Conservation (phyloP, 2,113 vertebrate species). For the Stercorarius parasiticus region DNA sequence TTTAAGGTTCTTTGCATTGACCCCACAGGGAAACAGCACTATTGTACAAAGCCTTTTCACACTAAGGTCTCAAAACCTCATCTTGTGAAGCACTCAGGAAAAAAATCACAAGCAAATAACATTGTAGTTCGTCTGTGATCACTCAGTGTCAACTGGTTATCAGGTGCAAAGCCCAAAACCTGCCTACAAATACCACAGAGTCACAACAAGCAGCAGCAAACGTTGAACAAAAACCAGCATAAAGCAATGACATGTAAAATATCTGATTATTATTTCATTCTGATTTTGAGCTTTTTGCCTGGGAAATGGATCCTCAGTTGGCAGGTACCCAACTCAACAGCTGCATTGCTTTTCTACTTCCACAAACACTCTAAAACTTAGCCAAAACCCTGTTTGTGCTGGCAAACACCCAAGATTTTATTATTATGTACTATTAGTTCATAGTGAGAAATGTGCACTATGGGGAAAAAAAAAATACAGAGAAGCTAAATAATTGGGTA, state of each 20-base stretch:
- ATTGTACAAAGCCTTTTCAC: background rate
- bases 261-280: slow-evolving; percentile 19
- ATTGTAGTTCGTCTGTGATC: background rate
- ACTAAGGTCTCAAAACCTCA: background rate
- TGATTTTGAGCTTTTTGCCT: slow-evolving; percentile 28
- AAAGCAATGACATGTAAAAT: background rate
- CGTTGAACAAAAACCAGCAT: background rate
- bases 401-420: slow-evolving; percentile 67
- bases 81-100: fast-evolving
- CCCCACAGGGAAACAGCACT: background rate
- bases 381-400: slow-evolving; percentile 66
- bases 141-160: background rate
- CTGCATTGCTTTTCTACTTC: slow-evolving; percentile 69
- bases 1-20: background rate
- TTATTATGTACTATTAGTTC: slow-evolving; percentile 73
- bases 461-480: background rate
- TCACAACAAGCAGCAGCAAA: background rate
- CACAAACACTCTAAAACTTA: slow-evolving; percentile 67
- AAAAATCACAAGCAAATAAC: background rate
- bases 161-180: background rate
- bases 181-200: background rate
- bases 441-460: slow-evolving; percentile 67
- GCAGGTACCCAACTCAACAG: slow-evolving; percentile 61
- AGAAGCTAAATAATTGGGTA: slow-evolving; percentile 56
- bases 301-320: slow-evolving; percentile 31